These are phyloP conservation scores for Bruchidius siliquastri DNA, from an alignment of 2,888 invertebrate species.

Conservation along the genomic window DNA sequence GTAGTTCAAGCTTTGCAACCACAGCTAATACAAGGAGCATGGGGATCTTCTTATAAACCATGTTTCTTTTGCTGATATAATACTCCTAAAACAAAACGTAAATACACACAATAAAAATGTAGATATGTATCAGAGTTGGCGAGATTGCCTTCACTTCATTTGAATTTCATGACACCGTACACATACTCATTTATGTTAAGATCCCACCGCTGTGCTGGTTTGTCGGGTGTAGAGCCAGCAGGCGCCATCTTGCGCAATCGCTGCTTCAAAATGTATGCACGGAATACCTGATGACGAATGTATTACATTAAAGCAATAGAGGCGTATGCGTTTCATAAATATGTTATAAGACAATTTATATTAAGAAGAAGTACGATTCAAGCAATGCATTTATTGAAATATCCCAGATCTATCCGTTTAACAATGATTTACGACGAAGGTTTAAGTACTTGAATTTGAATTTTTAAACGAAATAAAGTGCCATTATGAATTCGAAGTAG, in stretches of 20 bases:
- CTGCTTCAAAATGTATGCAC: not conserved
- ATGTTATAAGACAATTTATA: not conserved
- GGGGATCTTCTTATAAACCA: no score
- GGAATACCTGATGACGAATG: not conserved
- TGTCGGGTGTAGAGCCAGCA: not conserved
- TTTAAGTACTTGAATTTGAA: no score
- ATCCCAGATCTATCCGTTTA: no score
- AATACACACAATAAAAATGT: not conserved
- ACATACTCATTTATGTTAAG: not conserved
- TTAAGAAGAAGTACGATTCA: no score
- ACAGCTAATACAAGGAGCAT: no score
- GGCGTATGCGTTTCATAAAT: not conserved
- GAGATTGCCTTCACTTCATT: not conserved
- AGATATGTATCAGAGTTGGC: not conserved
- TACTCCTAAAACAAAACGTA: no score
- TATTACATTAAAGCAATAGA: not conserved
- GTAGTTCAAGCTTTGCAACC: no score
- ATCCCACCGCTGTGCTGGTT: not conserved
- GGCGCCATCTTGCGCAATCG: not conserved
- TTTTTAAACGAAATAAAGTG: no score
- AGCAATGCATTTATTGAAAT: no score
- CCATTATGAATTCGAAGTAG: no score
- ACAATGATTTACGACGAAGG: no score
- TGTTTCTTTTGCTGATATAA: no score
- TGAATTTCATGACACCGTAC: not conserved